Conservation (phyloP, 2,797 vertebrate genomes). For the Saxicola maurus region DNA sequence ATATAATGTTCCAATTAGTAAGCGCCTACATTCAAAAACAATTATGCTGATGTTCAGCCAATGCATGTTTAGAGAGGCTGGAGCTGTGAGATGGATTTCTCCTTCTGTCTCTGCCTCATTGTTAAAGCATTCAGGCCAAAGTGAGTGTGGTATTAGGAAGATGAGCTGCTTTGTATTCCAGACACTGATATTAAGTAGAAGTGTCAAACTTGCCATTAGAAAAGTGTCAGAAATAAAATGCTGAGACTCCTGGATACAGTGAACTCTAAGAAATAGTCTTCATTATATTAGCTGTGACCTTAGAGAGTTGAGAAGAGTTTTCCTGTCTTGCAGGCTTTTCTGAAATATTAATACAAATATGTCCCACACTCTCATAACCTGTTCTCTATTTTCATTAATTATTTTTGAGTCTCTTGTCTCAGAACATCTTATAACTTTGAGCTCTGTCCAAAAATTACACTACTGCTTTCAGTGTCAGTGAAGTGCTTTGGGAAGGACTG, state of each 20-base stretch:
- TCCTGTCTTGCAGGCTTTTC: conserved; percentile 7
- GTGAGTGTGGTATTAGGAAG: conserved; percentile 34
- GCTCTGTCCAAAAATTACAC: neutral
- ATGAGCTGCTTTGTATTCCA: conserved; percentile 14
- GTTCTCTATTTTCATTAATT: conserved; percentile 16
- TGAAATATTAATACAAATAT: conserved; percentile 31
- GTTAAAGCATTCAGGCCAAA: conserved; percentile 44
- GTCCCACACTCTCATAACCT: neutral
- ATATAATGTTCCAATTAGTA: conserved; percentile 73
- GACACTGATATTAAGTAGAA: conserved; percentile 13
- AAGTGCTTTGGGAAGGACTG: neutral
- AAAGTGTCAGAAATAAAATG: conserved; percentile 47
- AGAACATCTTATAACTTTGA: neutral
- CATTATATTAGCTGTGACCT: conserved; percentile 35
- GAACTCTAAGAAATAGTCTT: conserved; percentile 15
- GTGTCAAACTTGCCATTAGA: conserved; percentile 37
- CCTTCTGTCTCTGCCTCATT: conserved; percentile 50
- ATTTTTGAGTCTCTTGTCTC: neutral
- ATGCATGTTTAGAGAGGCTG: conserved; percentile 55
- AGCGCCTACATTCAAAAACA: conserved; percentile 67
- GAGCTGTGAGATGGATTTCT: conserved; percentile 53
- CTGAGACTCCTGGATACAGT: conserved; percentile 15
- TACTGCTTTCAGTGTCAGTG: neutral
- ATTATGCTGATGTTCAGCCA: conserved; percentile 70
- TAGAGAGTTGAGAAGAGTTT: conserved; percentile 39